These are phyloP conservation scores for Pristionchus japonicus DNA, from an alignment of 2,888 invertebrate genomes.

Conservation along the genomic window DNA sequence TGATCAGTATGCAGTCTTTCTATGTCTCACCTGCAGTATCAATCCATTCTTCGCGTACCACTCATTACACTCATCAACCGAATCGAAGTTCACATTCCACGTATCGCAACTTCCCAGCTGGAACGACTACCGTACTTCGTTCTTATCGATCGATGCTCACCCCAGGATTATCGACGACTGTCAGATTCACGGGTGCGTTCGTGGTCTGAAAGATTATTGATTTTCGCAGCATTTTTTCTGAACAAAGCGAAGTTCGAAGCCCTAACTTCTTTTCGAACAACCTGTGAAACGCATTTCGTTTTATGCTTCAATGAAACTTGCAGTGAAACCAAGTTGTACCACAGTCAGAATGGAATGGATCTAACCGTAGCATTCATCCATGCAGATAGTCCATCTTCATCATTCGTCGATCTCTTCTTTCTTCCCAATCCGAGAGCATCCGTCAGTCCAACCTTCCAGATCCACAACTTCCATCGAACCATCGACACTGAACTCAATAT, in stretches of 20 bases:
- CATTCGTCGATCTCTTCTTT: background rate
- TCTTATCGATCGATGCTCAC: background rate
- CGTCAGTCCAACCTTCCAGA: slow-evolving; percentile 6
- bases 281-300: background rate
- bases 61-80: background rate
- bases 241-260: too few relatives aligned
- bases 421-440: background rate
- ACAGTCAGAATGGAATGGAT: background rate
- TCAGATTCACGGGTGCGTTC: background rate
- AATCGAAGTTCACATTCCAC: slow-evolving; percentile 17
- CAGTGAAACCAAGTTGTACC: too few relatives aligned
- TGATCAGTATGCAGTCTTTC: too few relatives aligned
- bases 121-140: too few relatives aligned
- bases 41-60: slow-evolving; percentile 22
- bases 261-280: too few relatives aligned
- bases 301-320: background rate
- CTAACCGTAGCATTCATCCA: background rate
- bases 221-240: too few relatives aligned
- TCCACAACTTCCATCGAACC: slow-evolving; percentile 16
- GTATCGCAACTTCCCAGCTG: slow-evolving; percentile 39
- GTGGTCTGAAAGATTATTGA: background rate
- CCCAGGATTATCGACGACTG: slow-evolving; percentile 26
- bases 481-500: background rate
- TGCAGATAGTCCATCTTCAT: background rate
- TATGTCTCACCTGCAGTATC: slow-evolving; percentile 11